Percentiles rank a stretch among this genome's conserved stretches.
Conservation (phyloP, 2,113 vertebrate genomes). For the Vanacampus margaritifer region DNA sequence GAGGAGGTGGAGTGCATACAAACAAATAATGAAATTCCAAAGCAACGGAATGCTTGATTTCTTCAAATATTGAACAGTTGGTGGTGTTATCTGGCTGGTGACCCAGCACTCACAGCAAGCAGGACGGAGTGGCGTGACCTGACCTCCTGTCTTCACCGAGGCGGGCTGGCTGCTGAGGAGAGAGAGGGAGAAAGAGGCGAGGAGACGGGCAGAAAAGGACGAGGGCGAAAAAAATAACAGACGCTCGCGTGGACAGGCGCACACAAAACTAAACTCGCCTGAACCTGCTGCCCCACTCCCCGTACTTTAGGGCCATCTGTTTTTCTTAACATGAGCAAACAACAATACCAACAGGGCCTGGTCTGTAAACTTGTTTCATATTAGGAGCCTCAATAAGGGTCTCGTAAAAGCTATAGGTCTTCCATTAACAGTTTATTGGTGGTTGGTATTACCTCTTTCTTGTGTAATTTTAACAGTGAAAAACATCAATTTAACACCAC, state of each 20-base stretch:
- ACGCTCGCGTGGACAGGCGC: slow-evolving; percentile 51
- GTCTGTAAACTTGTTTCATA: slow-evolving; percentile 46
- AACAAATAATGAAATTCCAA: slow-evolving; percentile 57
- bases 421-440: slow-evolving; percentile 16
- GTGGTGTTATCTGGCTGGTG: slow-evolving; percentile 69
- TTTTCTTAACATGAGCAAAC: slow-evolving; percentile 64
- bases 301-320: slow-evolving; percentile 69
- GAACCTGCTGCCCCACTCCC: slow-evolving; percentile 50
- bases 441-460: slow-evolving; percentile 9
- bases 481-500: slow-evolving; percentile 6
- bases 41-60: slow-evolving; percentile 66
- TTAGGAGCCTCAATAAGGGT: slow-evolving; percentile 30
- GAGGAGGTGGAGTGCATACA: slow-evolving; percentile 33
- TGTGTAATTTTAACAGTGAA: neutral
- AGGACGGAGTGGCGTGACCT: slow-evolving; percentile 68
- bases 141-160: slow-evolving; percentile 67
- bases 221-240: slow-evolving; percentile 66
- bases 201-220: slow-evolving; percentile 66
- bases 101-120: slow-evolving; percentile 66
- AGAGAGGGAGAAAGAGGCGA: slow-evolving; percentile 56
- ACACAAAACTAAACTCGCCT: slow-evolving; percentile 57
- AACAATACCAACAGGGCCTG: slow-evolving; percentile 55
- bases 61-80: slow-evolving; percentile 72
- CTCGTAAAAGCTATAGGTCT: slow-evolving; percentile 44
- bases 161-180: slow-evolving; percentile 62